These are phyloP conservation scores for Andrena trimmerana DNA, from an alignment of 2,888 invertebrate genomes.

Conservation along the genomic window DNA sequence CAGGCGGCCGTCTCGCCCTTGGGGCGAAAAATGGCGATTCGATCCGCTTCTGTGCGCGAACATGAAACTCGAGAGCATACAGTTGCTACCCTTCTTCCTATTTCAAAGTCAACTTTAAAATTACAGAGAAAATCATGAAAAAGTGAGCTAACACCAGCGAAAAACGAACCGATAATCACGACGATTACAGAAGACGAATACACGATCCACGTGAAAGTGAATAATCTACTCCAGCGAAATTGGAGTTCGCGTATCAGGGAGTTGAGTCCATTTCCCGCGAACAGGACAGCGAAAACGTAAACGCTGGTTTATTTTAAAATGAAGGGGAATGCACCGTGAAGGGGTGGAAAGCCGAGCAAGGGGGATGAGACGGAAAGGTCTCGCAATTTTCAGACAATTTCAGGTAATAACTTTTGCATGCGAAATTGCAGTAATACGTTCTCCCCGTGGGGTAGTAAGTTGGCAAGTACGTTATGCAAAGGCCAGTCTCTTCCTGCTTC, in stretches of 20 bases:
- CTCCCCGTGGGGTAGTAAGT: conserved; percentile 64
- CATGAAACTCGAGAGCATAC: not conserved
- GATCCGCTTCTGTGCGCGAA: not conserved
- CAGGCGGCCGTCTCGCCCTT: conserved; percentile 39
- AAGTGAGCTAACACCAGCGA: not conserved
- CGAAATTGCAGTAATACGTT: conserved; percentile 82
- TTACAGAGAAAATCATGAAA: not conserved
- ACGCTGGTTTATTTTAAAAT: conserved; percentile 22
- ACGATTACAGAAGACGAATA: too few relatives aligned
- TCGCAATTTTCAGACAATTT: conserved; percentile 82
- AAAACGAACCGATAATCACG: too few relatives aligned
- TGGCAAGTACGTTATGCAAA: conserved; percentile 70
- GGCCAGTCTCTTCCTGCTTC: conserved; percentile 52
- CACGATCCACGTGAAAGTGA: too few relatives aligned
- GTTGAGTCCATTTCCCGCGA: conserved; percentile 31
- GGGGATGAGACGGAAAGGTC: conserved; percentile 7
- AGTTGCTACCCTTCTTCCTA: not conserved
- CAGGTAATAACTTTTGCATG: conserved; percentile 83
- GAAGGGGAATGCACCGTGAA: not conserved
- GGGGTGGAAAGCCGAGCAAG: conserved; percentile 2
- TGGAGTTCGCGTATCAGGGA: not conserved
- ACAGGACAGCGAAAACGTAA: not conserved
- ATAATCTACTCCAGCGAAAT: not conserved
- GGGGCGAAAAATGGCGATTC: conserved; percentile 18
- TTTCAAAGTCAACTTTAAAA: not conserved